These are phyloP conservation scores for Perccottus glenii DNA, from an alignment of 2,113 vertebrate species.

Conservation along the genomic window DNA sequence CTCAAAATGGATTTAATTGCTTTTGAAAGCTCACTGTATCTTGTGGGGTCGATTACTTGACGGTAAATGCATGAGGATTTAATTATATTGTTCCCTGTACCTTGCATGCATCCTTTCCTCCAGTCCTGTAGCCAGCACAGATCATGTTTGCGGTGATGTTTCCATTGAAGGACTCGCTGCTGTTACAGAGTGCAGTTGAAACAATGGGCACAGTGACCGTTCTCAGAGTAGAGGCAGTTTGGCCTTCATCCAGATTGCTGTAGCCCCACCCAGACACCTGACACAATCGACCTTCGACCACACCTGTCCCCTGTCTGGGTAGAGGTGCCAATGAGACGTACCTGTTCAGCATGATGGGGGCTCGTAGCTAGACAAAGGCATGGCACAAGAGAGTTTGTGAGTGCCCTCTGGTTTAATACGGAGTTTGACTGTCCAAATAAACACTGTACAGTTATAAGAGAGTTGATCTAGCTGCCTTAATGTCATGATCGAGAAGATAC, in stretches of 20 bases:
- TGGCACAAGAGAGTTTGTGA: too few relatives aligned
- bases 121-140: slow-evolving; percentile 75
- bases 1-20: slow-evolving; percentile 23
- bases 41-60: neutral
- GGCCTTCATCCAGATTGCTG: slow-evolving; percentile 51
- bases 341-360: slow-evolving; percentile 72
- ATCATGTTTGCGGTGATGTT: slow-evolving; percentile 83
- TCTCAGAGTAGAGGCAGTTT: slow-evolving; percentile 64
- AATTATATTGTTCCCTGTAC: slow-evolving; percentile 40
- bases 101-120: slow-evolving; percentile 82
- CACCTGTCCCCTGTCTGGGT: slow-evolving; percentile 68
- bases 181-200: slow-evolving; percentile 72
- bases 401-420: too few relatives aligned
- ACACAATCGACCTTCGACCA: slow-evolving; percentile 73
- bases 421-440: too few relatives aligned
- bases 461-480: too few relatives aligned
- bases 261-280: slow-evolving; percentile 83
- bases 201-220: slow-evolving; percentile 77
- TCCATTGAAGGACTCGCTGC: slow-evolving; percentile 76
- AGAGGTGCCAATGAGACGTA: slow-evolving; percentile 76
- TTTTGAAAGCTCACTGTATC: slow-evolving; percentile 19
- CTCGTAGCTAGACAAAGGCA: slow-evolving; percentile 68
- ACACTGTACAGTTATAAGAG: too few relatives aligned
- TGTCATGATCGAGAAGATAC: too few relatives aligned
- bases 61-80: neutral